Evolutionary conservation across 2,113 vertebrate genomes (phyloP), one percentile per base, ranked within the genome.

Genomic region (Ictalurus furcatus): DNA sequence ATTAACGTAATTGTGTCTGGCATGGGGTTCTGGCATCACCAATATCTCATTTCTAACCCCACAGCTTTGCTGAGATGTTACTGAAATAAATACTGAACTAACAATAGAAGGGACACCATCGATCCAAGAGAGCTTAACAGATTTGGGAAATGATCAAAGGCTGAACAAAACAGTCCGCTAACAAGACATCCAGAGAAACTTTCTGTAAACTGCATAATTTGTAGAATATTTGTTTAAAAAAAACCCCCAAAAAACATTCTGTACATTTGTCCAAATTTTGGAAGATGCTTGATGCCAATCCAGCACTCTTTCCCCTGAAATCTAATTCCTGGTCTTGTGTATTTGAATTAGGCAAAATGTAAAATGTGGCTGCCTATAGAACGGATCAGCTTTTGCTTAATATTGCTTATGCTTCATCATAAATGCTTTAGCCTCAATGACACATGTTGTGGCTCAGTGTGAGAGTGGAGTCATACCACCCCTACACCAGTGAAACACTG

Each of bases 121-220:
- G 65, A 88, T 84, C 54, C 80, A 44, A 84, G 67, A 30, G 63
- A 54, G 63, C 79, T 88, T 88, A 73, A 83, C 30, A 71, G 61
- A 81, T 40, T 84, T 74, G 74, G 56, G 52, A 23, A 91, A 86
- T 88, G 73, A 93, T 92, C 89, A 91, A 89, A 81, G 86, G 61
- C 85, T 90, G 92, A 92, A 92, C 90, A 93, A 92, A 93, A 78
- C 90, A 90, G 87, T 34, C 90, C 82, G 71, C 86, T 91, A 65
- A 93, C 91, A 93, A 93, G 89, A 92, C 92, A 92, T 93, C 91
- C 82, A 93, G 93, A 92, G 67, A 73, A 91, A 92, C 89, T 91
- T 88, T 92, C 92, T 93, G 90, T 94, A 90, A 95, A 93, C 94
- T 95, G 93, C 92, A 91, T 85, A 89, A 90, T 56, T 89, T 92